Evolutionary conservation across 2,888 invertebrate species (phyloP).

Genomic region (Metalampra italica): DNA sequence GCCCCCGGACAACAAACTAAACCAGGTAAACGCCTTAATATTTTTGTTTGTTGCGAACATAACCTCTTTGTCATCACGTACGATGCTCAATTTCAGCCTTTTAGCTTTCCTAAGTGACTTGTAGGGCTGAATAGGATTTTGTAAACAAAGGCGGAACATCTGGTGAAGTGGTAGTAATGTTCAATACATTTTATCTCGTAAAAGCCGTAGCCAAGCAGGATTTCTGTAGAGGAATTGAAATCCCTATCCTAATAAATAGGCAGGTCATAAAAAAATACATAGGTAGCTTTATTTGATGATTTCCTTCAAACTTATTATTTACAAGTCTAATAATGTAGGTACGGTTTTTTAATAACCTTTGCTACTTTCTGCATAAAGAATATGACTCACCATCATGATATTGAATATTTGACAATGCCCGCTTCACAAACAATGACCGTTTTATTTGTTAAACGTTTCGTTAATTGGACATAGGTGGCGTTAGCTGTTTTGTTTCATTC

Average conservation of each 20-base stretch:
- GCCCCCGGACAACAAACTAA: slow-evolving; percentile 52
- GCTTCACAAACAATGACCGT: slow-evolving; percentile 49
- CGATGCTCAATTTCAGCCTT: slow-evolving; percentile 56
- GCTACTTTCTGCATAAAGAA: no score
- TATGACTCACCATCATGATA: slow-evolving; percentile 40
- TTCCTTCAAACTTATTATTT: no score
- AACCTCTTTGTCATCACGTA: slow-evolving; percentile 68
- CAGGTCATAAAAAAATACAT: no score
- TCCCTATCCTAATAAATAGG: background rate
- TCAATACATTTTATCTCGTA: no score
- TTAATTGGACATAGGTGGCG: slow-evolving; percentile 52
- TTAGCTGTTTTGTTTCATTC: slow-evolving; percentile 29
- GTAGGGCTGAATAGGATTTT: slow-evolving; percentile 22
- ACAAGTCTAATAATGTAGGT: no score
- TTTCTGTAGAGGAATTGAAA: background rate
- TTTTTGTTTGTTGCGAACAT: slow-evolving; percentile 77
- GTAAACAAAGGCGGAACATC: slow-evolving; percentile 7
- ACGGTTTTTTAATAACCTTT: slow-evolving; percentile 15
- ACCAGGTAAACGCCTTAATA: slow-evolving; percentile 77
- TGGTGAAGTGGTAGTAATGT: background rate
- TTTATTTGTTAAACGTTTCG: slow-evolving; percentile 16
- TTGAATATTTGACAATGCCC: slow-evolving; percentile 42
- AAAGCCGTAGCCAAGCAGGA: background rate
- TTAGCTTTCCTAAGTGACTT: slow-evolving; percentile 30
- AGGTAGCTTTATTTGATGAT: no score